Evolutionary conservation across 2,888 invertebrate genomes (phyloP), one percentile per base, ranked within the genome.

Genomic region (Drosophila robusta): DNA sequence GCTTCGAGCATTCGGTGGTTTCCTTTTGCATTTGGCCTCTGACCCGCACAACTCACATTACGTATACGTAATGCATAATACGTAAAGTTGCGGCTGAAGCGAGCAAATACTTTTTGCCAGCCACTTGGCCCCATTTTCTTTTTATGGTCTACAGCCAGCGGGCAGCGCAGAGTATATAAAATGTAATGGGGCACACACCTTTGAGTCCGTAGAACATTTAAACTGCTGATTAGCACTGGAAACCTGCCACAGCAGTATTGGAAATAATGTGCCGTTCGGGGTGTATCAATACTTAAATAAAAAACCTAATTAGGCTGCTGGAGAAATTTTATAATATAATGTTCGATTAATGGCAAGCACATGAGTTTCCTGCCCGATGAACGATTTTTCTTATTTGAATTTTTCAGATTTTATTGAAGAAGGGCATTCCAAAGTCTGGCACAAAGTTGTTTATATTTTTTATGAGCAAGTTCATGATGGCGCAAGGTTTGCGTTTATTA

Each of bases 401-500:
- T 22, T 12, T 46, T 32, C 11, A 14, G 22, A 42, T 12, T 5
- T 51, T n/a, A 14, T 18, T 16, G 1, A 11, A 11, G 51, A 32
- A 76, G 67, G 44, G 63, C 63, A 58, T 62, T 49, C 9, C 38
- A 6, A 42, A 57, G 67, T 77, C 68, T 38, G 36, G 32, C 22
- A 47, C 41, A 6, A 34, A 32, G 55, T 14, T 39, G 55, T 42
- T 38, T 57, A 44, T 50, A 41, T 60, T 65, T 80, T 83, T 87
- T 83, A 83, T 74, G 79, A 67, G 56, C 82, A 71, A 61, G 78
- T 78, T 64, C 46, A 68, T 78, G 78, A 80, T 81, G 73, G 78
- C 51, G 57, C 65, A 69, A 55, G 85, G 70, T 76, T 87, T 81
- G 76, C 79, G 87, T 87, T 83, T 87, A 87, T 83, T 84, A 87